Evolutionary conservation across 2,113 vertebrate genomes (phyloP), one percentile per base, ranked within the genome.

Genomic region (Leptosomus discolor): DNA sequence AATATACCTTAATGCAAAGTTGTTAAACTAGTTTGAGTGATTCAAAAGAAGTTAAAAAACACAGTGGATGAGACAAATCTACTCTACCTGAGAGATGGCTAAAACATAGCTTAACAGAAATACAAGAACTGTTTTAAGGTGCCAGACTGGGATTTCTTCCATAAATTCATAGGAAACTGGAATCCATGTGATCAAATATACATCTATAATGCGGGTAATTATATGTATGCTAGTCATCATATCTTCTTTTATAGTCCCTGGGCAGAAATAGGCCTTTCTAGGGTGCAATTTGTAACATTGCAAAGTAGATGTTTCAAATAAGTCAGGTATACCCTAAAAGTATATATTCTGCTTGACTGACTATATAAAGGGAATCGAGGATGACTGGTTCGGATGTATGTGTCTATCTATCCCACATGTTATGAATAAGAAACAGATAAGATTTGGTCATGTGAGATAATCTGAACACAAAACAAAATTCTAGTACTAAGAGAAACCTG

Each of bases 381-480:
- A 86, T 73, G 64, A 19, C 37, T 65, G 60, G 22, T 60, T 87
- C 69, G 85, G 43, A 64, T 78, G 12, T 37, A 45, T 3, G 2
- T 71, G 56, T 70, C 74, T 78, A 34, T 75, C 51, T 78, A 34
- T 75, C 51, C 2, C 4, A 81, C 8, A 4, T 30, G 15, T 43
- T 71, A 51, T 6, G 1, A 65, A 56, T 84, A 91, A 69, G 70
- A 87, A 82, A 76, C 24, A 48, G 56, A 57, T 71, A 78, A 63
- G 19, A 50, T 84, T 67, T 91, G 43, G n/a, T 86, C 34, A 30
- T 51, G n/a, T 83, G 51, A 85, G 13, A 77, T 39, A 74, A 77
- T 54, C 12, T 65, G 50, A 96, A 79, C 54, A 61, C 54, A 76
- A 92, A 96, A 23, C 32, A 60, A 46, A 92, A 29, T 80, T 41